A percentile compares a stretch with the other conserved stretches of the same genome.
phyloP scores from a whole-genome alignment of 2,888 invertebrate genomes.

The Myopa tessellatipennis region DNA sequence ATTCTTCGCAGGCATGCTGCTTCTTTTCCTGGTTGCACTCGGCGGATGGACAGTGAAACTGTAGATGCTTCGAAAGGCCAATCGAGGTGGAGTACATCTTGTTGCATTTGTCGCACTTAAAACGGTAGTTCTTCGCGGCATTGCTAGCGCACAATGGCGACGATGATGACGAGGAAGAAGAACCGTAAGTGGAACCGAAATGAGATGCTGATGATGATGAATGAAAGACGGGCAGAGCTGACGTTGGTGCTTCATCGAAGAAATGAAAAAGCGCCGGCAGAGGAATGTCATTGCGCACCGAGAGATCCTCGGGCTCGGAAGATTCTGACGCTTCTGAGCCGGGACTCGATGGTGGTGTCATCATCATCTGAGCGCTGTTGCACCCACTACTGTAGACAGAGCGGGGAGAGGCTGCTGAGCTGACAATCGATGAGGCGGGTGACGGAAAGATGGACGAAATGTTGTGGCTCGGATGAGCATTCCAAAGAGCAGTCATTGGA shows the following conservation, averaged over 20 bases:
- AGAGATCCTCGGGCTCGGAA: slow-evolving; percentile 66
- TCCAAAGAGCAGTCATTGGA: slow-evolving; percentile 61
- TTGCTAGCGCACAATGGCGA: slow-evolving; percentile 17
- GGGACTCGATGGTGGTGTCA: slow-evolving; percentile 65
- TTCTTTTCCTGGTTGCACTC: slow-evolving; percentile 86
- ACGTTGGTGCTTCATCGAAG: slow-evolving; percentile 56
- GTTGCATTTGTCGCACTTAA: slow-evolving; percentile 91
- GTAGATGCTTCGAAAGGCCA: slow-evolving; percentile 93
- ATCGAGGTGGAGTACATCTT: slow-evolving; percentile 97
- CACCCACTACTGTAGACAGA: slow-evolving; percentile 52
- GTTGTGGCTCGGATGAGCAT: slow-evolving; percentile 53
- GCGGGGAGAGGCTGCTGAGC: slow-evolving; percentile 52
- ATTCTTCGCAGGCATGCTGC: slow-evolving; percentile 70
- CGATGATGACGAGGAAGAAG: slow-evolving; percentile 33
- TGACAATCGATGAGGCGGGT: slow-evolving; percentile 54
- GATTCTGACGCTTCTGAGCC: slow-evolving; percentile 54
- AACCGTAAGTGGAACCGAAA: slow-evolving; percentile 32
- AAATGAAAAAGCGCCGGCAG: slow-evolving; percentile 62
- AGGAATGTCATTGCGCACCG: slow-evolving; percentile 64
- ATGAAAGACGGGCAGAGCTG: slow-evolving; percentile 26
- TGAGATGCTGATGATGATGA: slow-evolving; percentile 41
- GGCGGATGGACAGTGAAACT: slow-evolving; percentile 92
- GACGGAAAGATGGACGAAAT: slow-evolving; percentile 52
- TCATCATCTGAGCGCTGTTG: slow-evolving; percentile 44
- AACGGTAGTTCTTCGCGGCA: slow-evolving; percentile 70